These are phyloP conservation scores for Hemicrepidius hirtus DNA, from an alignment of 2,888 invertebrate species.

Conservation along the genomic window DNA sequence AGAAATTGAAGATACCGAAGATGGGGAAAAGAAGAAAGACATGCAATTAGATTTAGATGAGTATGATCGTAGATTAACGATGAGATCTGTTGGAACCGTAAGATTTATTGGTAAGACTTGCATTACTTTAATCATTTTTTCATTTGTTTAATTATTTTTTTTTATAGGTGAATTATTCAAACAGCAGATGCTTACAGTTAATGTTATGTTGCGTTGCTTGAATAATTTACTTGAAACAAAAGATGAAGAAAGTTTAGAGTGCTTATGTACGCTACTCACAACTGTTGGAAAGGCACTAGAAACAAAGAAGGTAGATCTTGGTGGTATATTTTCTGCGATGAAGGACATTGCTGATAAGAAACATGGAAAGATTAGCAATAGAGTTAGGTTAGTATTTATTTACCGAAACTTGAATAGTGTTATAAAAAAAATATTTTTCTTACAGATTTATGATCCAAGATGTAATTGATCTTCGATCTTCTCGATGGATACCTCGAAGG, in stretches of 20 bases:
- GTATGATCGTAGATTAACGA: constrained; percentile 84
- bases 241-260: constrained; percentile 94
- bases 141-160: constrained; percentile 29
- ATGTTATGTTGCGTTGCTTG: constrained; percentile 92
- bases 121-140: no score
- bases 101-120: constrained; percentile 75
- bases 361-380: constrained; percentile 78
- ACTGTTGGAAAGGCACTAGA: constrained; percentile 93
- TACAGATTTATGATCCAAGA: constrained; percentile 76
- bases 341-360: constrained; percentile 81
- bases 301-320: constrained; percentile 73
- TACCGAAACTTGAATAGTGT: no score
- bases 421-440: no score
- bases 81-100: constrained; percentile 92
- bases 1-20: constrained; percentile 75
- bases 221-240: constrained; percentile 82
- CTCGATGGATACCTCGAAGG: constrained; percentile 90
- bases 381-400: constrained; percentile 72
- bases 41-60: constrained; percentile 82
- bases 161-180: constrained; percentile 93
- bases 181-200: constrained; percentile 89
- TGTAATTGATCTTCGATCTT: constrained; percentile 89
- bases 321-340: constrained; percentile 80
- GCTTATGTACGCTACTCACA: constrained; percentile 92
- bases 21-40: constrained; percentile 83